Evolutionary conservation across 2,888 invertebrate species (phyloP), one percentile per base, ranked within the genome.

Genomic region (Bombylius discolor): DNA sequence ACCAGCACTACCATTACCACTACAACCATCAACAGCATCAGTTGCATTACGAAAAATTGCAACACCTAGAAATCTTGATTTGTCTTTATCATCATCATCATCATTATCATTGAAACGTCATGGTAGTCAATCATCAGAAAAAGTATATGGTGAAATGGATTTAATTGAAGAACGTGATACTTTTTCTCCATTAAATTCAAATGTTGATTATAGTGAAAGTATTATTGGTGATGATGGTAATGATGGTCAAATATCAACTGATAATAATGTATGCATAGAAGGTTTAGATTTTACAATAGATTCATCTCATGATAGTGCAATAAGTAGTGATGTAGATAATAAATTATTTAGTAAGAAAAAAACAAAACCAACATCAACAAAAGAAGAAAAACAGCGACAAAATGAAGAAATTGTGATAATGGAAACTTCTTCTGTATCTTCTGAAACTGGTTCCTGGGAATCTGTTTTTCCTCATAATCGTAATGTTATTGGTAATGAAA

Each of bases 361-460:
- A 55, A 53, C 49, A 8, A 58, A 52, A 47, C 44, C 70, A 4
- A 60, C 62, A 36, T 62, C 61, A n/a, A 60, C 61, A 7, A 81
- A 81, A 66, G 80, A 80, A 66, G 80, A 81, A 63, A 81, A 81
- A 61, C 81, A 81, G 63, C 73, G 79, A 32, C 79, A 79, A 63
- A 81, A 81, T 68, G 81, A 81, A 67, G 81, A 81, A 66, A 80
- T 81, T 59, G 79, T 80, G 23, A 79, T 79, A 62, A 71, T 81
- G 69, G 81, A 81, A 63, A 81, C 81, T 1, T 81, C 81, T 5
- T 81, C 82, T 3, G 72, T 81, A 54, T 82, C 82, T 42, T 81
- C 81, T 8, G 82, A 81, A 69, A 80, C 81, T 23, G 81, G 81
- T 49, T 81, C 81, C 23, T 82, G 82, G 82, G 82, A 82, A 66